Evolutionary conservation across 2,113 vertebrate species (phyloP).

Genomic region (Marmota flaviventris): DNA sequence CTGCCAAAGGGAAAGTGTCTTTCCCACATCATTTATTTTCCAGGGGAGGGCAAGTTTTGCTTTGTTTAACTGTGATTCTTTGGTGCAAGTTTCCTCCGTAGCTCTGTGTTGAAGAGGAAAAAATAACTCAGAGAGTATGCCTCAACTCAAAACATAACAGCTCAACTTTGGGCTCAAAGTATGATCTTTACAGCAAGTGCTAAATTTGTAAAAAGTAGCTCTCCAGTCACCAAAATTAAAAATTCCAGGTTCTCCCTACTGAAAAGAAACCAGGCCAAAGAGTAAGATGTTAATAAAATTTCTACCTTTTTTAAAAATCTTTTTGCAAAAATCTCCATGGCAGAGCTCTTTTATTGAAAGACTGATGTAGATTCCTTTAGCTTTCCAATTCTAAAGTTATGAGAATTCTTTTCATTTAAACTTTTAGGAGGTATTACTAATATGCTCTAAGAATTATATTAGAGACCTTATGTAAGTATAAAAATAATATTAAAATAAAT

Average conservation of each 20-base stretch:
- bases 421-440: slow-evolving; percentile 35
- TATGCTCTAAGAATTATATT: neutral
- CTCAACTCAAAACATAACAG: slow-evolving; percentile 26
- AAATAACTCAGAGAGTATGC: slow-evolving; percentile 36
- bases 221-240: slow-evolving; percentile 28
- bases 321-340: neutral
- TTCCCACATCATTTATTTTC: slow-evolving; percentile 39
- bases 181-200: slow-evolving; percentile 11
- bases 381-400: neutral
- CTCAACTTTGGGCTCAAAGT: slow-evolving; percentile 20
- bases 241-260: neutral
- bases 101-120: neutral
- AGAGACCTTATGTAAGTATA: neutral
- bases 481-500: slow-evolving; percentile 25
- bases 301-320: neutral
- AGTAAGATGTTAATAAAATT: slow-evolving; percentile 47
- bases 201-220: slow-evolving; percentile 66
- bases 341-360: neutral
- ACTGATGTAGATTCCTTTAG: neutral
- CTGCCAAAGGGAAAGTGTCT: neutral
- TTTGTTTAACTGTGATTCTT: slow-evolving; percentile 17
- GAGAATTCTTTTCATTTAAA: slow-evolving; percentile 25
- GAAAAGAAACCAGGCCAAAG: slow-evolving; percentile 48
- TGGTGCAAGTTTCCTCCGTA: neutral
- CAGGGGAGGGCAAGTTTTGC: neutral